Conservation (phyloP, 2,113 vertebrate species). For the Castor canadensis region DNA sequence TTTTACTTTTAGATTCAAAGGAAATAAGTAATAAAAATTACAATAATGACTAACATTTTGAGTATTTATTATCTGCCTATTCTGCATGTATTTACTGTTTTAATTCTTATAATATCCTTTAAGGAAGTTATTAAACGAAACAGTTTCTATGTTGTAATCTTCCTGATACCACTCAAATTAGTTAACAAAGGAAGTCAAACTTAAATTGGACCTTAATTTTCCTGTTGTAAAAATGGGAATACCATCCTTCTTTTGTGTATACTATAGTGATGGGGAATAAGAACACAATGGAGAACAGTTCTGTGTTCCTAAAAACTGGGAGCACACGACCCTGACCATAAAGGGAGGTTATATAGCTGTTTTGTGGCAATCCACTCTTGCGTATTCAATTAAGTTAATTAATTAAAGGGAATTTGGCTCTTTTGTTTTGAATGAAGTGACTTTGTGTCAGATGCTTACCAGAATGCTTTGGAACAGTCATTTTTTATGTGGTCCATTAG, state of each 20-base stretch:
- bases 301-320: neutral
- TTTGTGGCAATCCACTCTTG: neutral
- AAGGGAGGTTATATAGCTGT: neutral
- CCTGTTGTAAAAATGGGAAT: neutral
- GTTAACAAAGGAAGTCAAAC: neutral
- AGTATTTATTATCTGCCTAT: neutral
- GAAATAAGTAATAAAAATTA: slow-evolving; percentile 40
- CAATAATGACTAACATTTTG: neutral
- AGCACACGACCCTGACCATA: neutral
- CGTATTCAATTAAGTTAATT: neutral
- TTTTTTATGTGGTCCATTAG: slow-evolving; percentile 27
- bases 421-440: slow-evolving; percentile 49
- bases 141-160: slow-evolving; percentile 15
- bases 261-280: neutral
- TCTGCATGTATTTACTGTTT: neutral
- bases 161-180: slow-evolving; percentile 14
- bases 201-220: slow-evolving; percentile 5
- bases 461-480: neutral
- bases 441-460: slow-evolving; percentile 7
- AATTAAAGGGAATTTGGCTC: neutral
- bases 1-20: slow-evolving; percentile 44
- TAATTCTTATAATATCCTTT: slow-evolving; percentile 9
- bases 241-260: neutral
- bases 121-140: slow-evolving; percentile 33
- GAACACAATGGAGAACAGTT: too few relatives aligned